Base-by-base conservation (phyloP, 2,888 invertebrate genomes). In the Meandrusa payeni region DNA sequence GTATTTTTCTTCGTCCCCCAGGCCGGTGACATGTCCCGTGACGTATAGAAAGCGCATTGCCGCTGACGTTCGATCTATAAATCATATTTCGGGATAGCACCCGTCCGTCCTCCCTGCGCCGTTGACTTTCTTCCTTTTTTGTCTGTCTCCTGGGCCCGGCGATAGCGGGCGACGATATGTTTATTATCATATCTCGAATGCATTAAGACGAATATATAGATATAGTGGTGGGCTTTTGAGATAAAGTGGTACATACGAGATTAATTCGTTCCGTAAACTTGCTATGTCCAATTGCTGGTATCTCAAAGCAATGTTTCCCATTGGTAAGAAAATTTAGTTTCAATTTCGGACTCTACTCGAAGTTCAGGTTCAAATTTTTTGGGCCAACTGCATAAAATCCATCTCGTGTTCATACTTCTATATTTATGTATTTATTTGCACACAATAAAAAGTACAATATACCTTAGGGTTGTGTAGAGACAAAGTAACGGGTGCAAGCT, bases 51-150 rank as follows among this genome's bases (percentile, higher is more conserved):
- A 80, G 73, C 79, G 78, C 71, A 83, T 80, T 85, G 86, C 65
- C 72, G 69, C 68, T 85, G 86, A 86, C 85, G 77, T 71, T 61
- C 69, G 66, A 72, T 77, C 85, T 83, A 87, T 87, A 86, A 87
- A 87, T 87, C 86, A 87, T 83, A 75, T 80, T 76, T 71, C 64
- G 73, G 76, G 74, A 68, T 71, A 69, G 68, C 73, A 76, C 69
- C 76, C 75, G 78, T 74, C 76, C 72, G 65, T 65, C 74, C 60
- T 59, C 66, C 70, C 74, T 70, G 72, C 64, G 60, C 61, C 59
- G 61, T 57, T n/a, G 70, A 70, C 63, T 79, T 76, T 83, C 58
- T 69, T 82, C 74, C 73, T 85, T 86, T 86, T 86, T 86, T 86
- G 82, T 85, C 85, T 82, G 85, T 76, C 74, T 72, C 64, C 73